Base-by-base conservation (phyloP, 2,113 vertebrate species). In the Pangasianodon hypophthalmus region DNA sequence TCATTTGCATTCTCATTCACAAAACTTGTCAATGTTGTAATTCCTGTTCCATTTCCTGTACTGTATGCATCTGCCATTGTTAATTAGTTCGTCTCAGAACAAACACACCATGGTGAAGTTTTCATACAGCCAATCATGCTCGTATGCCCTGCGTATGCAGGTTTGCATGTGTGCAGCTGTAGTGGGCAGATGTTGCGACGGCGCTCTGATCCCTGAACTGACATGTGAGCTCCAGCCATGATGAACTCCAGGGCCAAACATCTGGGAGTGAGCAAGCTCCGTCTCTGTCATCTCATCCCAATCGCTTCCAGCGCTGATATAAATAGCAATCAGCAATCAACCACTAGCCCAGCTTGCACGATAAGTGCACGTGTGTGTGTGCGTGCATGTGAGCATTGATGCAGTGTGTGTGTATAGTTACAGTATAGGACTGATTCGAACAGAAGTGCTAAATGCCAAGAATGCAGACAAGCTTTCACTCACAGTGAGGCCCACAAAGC, bases 371-470 rank as follows among this genome's bases (percentile, higher is more conserved):
- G 14, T 75, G 54, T 32, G 37, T 79, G 67, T 79, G 84, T 80
- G 24, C 26, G 84, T n/a, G 89, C 69, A n/a, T 80, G 88, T 64
- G 54, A 29, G 21, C 13, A 26, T 82, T 26, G 56, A 62, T 4
- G 11, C 62, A 73, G 62, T 44, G 18, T 73, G 87, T 44, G 52
- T 44, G 64, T 64, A 11, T 41, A 52, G 85, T 56, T 54, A 71
- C 18, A 44, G 77, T 94, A 93, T 92, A 85, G 93, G 92, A 93
- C 93, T 90, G 91, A 92, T 92, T 95, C 93, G 92, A 94, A 93
- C 90, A 89, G 48, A 88, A 85, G 86, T 87, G 89, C 69, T 84
- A 91, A 90, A 92, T 44, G 4, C 54, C 37, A 87, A 82, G 89
- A 84, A 90, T 81, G 84, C 52, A 85, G 73, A 81, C 90, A 88